A percentile compares a stretch with the other conserved stretches of the same genome.
Evolutionary conservation across 2,113 vertebrate genomes (phyloP).

Genomic region (Cacatua alba): DNA sequence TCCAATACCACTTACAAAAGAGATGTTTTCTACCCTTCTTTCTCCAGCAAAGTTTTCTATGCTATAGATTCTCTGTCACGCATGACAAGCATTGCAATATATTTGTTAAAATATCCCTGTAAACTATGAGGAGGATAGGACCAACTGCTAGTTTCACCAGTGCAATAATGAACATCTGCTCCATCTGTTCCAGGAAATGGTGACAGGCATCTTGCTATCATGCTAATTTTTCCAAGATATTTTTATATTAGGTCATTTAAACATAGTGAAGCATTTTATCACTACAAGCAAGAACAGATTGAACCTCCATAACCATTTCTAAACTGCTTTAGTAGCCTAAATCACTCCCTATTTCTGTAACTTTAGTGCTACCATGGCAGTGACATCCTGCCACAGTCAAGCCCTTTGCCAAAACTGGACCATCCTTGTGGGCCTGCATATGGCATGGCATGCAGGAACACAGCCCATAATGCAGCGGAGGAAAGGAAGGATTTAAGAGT

Average conservation of each 20-base stretch:
- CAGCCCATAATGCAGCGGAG: not conserved
- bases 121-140: conserved; percentile 4
- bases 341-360: not conserved
- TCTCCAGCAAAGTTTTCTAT: not conserved
- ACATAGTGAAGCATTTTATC: not conserved
- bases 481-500: not conserved
- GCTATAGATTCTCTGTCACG: not conserved
- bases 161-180: not conserved
- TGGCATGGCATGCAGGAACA: not conserved
- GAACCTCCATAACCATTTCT: conserved; percentile 63
- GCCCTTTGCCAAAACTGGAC: not conserved
- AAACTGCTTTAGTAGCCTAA: not conserved
- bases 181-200: conserved; percentile 7
- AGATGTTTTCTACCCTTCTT: not conserved
- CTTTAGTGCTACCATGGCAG: accelerated
- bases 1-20: not conserved
- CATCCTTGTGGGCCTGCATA: not conserved
- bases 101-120: conserved; percentile 29
- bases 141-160: conserved; percentile 1
- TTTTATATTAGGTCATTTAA: not conserved
- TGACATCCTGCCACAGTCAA: not conserved
- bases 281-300: not conserved
- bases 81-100: not conserved
- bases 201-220: not conserved
- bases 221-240: not conserved